Evolutionary conservation across 2,797 vertebrate genomes (phyloP).

Genomic region (Alfaro cultratus): DNA sequence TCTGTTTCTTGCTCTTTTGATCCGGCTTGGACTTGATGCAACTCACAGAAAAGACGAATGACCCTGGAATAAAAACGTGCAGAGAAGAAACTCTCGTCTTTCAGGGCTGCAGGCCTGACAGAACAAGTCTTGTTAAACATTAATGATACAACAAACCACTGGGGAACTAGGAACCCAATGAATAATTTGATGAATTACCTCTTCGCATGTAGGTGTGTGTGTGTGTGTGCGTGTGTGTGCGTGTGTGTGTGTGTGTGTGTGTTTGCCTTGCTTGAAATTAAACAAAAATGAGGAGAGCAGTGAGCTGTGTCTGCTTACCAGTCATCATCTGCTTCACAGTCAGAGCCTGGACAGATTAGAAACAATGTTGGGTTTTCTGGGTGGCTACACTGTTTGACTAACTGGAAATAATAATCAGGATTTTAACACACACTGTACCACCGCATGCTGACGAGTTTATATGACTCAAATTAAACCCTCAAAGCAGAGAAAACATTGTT

Average conservation of each 20-base stretch:
- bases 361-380: slow-evolving; percentile 30
- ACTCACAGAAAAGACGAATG: slow-evolving; percentile 1
- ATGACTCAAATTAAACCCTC: slow-evolving; percentile 31
- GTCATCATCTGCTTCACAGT: slow-evolving; percentile 52
- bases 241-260: slow-evolving; percentile 24
- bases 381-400: slow-evolving; percentile 29
- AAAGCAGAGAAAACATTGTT: slow-evolving; percentile 26
- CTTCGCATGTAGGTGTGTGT: slow-evolving; percentile 13
- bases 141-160: slow-evolving; percentile 59
- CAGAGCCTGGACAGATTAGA: slow-evolving; percentile 41
- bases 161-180: slow-evolving; percentile 44
- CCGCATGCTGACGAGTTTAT: slow-evolving; percentile 36
- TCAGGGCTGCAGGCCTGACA: slow-evolving; percentile 33
- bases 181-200: slow-evolving; percentile 56
- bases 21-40: slow-evolving; percentile 12
- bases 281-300: slow-evolving; percentile 16
- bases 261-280: slow-evolving; percentile 30
- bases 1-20: not conserved
- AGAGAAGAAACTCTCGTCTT: slow-evolving; percentile 16
- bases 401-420: slow-evolving; percentile 39
- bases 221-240: slow-evolving; percentile 17
- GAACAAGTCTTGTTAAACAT: slow-evolving; percentile 52
- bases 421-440: slow-evolving; percentile 30
- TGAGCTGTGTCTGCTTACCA: slow-evolving; percentile 23
- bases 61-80: slow-evolving; percentile 23